Evolutionary conservation across 2,797 vertebrate species (phyloP).

Genomic region (Trematomus bernacchii): DNA sequence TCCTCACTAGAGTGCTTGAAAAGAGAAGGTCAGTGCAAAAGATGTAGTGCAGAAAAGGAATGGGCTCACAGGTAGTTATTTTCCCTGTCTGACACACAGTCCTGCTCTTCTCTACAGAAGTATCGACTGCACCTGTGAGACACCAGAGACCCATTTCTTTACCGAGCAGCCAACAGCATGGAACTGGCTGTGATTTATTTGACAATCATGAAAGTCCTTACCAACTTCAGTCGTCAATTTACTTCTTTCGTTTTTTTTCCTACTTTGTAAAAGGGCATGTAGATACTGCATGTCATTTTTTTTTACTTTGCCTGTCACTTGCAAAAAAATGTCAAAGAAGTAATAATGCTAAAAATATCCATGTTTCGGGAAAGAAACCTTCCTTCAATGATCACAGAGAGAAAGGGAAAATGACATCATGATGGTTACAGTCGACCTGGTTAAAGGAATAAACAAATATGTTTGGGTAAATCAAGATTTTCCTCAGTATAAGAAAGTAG

Average conservation of each 20-base stretch:
- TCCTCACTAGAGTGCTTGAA: slow-evolving; percentile 2
- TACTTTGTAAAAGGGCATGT: not conserved
- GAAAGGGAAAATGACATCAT: not conserved
- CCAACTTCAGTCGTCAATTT: not conserved
- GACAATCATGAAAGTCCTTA: not conserved
- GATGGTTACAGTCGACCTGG: not conserved
- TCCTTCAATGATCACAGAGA: not conserved
- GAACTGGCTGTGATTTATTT: not conserved
- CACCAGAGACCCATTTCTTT: not conserved
- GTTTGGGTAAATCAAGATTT: not conserved
- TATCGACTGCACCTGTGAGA: not conserved
- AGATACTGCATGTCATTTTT: not conserved
- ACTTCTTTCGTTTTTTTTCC: not conserved
- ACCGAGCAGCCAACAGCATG: not conserved
- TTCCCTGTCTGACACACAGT: not conserved
- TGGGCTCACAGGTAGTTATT: not conserved
- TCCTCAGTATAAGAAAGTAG: not conserved
- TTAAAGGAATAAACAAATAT: not conserved
- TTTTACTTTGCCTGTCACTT: not conserved
- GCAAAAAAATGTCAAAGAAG: not conserved
- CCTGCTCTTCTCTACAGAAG: not conserved
- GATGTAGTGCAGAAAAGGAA: not conserved
- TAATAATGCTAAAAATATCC: too few species aligned
- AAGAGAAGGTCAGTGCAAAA: slow-evolving; percentile 4
- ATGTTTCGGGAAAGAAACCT: not conserved